phyloP scores from a whole-genome alignment of 2,113 vertebrate genomes.

The Pagrus major region DNA sequence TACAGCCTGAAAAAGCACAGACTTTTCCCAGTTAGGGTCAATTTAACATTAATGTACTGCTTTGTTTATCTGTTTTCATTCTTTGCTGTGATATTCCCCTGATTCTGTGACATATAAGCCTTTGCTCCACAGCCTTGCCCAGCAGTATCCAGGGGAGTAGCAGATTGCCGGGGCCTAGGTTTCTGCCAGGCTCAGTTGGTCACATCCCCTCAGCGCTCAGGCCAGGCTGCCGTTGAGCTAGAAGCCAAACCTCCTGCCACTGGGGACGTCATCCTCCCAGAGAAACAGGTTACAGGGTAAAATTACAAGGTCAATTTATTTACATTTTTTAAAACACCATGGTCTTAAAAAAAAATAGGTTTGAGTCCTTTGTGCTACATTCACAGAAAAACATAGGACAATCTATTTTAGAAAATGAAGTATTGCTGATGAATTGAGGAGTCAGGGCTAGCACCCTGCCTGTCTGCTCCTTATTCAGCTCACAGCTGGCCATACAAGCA shows the following conservation, averaged over 20 bases:
- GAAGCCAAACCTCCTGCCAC: constrained; percentile 65
- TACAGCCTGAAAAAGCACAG: neutral
- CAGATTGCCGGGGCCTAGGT: constrained; percentile 75
- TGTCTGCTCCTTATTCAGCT: constrained; percentile 51
- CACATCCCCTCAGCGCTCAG: constrained; percentile 77
- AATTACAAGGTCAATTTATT: no score
- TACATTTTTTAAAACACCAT: no score
- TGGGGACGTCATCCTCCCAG: constrained; percentile 67
- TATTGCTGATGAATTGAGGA: no score
- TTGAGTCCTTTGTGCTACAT: no score
- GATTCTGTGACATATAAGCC: constrained; percentile 43
- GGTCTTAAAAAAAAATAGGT: no score
- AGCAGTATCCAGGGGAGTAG: constrained; percentile 54
- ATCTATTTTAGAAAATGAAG: no score
- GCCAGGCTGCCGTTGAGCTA: constrained; percentile 51
- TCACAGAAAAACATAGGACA: no score
- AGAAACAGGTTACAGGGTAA: no score
- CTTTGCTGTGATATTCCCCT: constrained; percentile 13
- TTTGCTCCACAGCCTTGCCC: constrained; percentile 20
- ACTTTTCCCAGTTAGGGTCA: neutral
- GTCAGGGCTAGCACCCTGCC: constrained; percentile 48
- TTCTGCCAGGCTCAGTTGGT: constrained; percentile 78
- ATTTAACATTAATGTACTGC: constrained; percentile 14
- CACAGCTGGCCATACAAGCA: constrained; percentile 49
- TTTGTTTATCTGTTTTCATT: constrained; percentile 7